Evolutionary conservation across 64 coral and sea anemone genomes (phyloP), one percentile per base, ranked within the genome.

Genomic region (Porites lutea): DNA sequence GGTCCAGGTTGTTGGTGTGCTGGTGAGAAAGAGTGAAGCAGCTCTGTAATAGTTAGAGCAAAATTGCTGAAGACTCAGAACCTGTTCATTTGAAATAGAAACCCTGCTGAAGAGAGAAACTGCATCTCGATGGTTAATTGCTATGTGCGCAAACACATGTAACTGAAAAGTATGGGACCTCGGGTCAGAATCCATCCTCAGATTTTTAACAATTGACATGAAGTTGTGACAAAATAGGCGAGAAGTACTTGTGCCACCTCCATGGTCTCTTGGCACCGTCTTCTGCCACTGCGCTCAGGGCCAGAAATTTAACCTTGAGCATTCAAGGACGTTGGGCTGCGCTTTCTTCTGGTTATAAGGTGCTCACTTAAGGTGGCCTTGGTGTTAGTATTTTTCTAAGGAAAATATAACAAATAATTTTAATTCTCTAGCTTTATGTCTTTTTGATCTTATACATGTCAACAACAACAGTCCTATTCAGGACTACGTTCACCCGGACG

Each of bases 1-100:
- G 51, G 89, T 95, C 89, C 94, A 95, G 44, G 77, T 20, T 7
- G 94, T 95, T 54, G 94, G 89, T 5, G 63, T 95, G 19, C 54
- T 45, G 55, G 51, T 58, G 3, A 91, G 51, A 88, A 91, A 95
- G 68, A 82, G 62, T 15, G 65, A 37, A 52, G 80, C 55, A 37
- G 74, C 66, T 53, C 77, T 87, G 66, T 82, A 95, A 54, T 37
- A 92, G 74, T 87, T 83, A 44, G 13, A 52, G 55, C 89, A 91
- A 52, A 74, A 74, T 8, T 13, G 59, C 48, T 75, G 58, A 13
- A 94, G 82, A 53, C 51, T 75, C 70, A n/a, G 19, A 6, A 68
- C 47, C 15, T 94, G 86, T 58, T 90, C 87, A 78, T 84, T 22
- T 83, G 86, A 77, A 65, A 94, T 69, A 43, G 61, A 65, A 50